Base-by-base conservation (phyloP, 92 coral and sea anemone species). In the Porites evermanni region DNA sequence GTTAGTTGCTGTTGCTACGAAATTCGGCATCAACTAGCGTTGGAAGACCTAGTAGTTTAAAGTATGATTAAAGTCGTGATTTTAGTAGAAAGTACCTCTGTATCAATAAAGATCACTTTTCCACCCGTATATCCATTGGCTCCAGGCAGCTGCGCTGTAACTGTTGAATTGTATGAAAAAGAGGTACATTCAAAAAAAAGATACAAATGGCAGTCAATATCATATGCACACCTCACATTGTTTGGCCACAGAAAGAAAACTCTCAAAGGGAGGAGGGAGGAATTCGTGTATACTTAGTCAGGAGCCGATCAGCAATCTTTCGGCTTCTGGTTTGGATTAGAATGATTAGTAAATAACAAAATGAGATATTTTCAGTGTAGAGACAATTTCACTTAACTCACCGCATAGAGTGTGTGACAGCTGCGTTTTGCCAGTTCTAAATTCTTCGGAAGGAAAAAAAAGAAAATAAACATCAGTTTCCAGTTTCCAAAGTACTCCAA, bases 331-430 rank as follows among this genome's bases (percentile, higher is more conserved):
- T 32, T 32, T 32, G 38, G 38, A 3, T 32, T 32, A 32, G 38
- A 2, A 32, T 32, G 38, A 38, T 38, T 4, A 38, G 47, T 38
- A 38, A 38, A 38, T 38, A 38, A 3, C 0, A 38, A 38, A 38
- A 38, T 38, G 47, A 38, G 47, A 38, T 5, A 38, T 38, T 38
- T 38, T 38, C 21, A 21, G 2, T 29, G 0, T 38, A 38, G 47
- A 38, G 47, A 38, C 47, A 4, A 38, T 38, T 38, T 38, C 6
- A 38, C 0, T 38, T 38, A 65, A 77, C 98, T 87, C 86, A 97
- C 99, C 99, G 65, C 99, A 97, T 21, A 97, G 92, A 50, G 99
- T 97, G 77, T 97, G 99, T 44, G 99, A 97, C 21, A 97, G 94
- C 81, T 97, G 99, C 7, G 99, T 97, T 81, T 97, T 97, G 60